phyloP scores from a whole-genome alignment of 2,888 invertebrate genomes.

The Agelastica alni region DNA sequence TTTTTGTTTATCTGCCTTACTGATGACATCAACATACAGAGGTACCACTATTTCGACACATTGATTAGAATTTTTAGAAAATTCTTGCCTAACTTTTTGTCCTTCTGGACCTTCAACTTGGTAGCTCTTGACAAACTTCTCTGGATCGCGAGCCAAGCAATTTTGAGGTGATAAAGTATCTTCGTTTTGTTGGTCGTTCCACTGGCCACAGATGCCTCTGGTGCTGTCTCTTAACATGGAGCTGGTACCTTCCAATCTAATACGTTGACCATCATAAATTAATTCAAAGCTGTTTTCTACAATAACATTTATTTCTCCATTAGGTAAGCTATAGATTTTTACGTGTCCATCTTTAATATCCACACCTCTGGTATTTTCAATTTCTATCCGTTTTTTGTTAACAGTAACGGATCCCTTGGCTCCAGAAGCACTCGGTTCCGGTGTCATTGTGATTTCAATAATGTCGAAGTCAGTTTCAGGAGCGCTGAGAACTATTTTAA shows the following conservation, averaged over 20 bases:
- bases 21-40: conserved; percentile 57
- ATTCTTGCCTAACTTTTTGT: conserved; percentile 38
- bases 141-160: conserved; percentile 59
- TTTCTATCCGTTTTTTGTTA: conserved; percentile 54
- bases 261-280: conserved; percentile 64
- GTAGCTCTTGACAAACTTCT: conserved; percentile 63
- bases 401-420: conserved; percentile 51
- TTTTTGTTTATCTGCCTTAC: conserved; percentile 21
- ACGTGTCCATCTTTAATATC: conserved; percentile 54
- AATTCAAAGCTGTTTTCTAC: conserved; percentile 60
- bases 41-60: conserved; percentile 40
- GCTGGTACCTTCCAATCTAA: conserved; percentile 51
- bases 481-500: conserved; percentile 56
- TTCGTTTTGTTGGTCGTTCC: conserved; percentile 62
- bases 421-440: conserved; percentile 44
- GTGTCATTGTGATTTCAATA: conserved; percentile 52
- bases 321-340: conserved; percentile 56
- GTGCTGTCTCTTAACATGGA: conserved; percentile 61
- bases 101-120: conserved; percentile 59
- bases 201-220: conserved; percentile 70
- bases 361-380: conserved; percentile 44
- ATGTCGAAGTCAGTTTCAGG: conserved; percentile 49
- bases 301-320: conserved; percentile 62
- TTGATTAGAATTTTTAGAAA: conserved; percentile 55
- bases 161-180: conserved; percentile 66